phyloP scores from a whole-genome alignment of 2,888 invertebrate genomes.

The Pherbina coryleti region DNA sequence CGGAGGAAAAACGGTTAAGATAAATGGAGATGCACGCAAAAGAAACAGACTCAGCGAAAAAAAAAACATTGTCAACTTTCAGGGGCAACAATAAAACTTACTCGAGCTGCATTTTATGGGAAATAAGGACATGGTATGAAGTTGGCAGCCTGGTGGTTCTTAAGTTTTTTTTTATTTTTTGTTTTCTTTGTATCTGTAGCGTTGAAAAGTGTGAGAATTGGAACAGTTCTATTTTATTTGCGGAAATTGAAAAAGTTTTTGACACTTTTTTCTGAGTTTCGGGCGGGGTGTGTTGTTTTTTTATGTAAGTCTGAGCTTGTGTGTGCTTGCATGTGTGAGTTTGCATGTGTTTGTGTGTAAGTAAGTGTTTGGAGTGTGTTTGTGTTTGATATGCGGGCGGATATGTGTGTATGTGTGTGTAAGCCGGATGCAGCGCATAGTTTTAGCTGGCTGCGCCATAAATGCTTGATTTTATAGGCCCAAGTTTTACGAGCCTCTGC shows the following conservation, averaged over 20 bases:
- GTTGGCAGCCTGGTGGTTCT: not conserved
- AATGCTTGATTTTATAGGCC: too few relatives aligned
- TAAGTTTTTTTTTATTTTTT: not conserved
- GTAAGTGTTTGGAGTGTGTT: too few relatives aligned
- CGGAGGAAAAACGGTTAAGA: not conserved
- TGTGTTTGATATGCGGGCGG: too few relatives aligned
- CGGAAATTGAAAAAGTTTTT: conserved; percentile 23
- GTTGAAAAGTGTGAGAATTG: not conserved
- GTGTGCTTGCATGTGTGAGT: too few relatives aligned
- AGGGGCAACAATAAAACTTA: conserved; percentile 27
- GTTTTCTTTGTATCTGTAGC: too few relatives aligned
- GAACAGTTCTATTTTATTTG: conserved; percentile 9
- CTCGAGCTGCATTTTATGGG: not conserved
- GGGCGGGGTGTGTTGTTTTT: not conserved
- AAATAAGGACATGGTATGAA: conserved; percentile 26
- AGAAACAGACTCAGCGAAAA: not conserved
- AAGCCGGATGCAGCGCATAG: too few relatives aligned
- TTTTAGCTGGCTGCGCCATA: too few relatives aligned
- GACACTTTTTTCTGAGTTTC: not conserved
- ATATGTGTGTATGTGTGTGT: too few relatives aligned
- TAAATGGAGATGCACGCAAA: not conserved
- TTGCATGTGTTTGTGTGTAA: too few relatives aligned
- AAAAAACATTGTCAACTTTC: conserved; percentile 29
- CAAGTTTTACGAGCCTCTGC: too few relatives aligned
- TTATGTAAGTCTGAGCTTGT: too few relatives aligned